Conservation (phyloP, 1,140 invertebrate species). For the Pseudobourletiella spinata region DNA sequence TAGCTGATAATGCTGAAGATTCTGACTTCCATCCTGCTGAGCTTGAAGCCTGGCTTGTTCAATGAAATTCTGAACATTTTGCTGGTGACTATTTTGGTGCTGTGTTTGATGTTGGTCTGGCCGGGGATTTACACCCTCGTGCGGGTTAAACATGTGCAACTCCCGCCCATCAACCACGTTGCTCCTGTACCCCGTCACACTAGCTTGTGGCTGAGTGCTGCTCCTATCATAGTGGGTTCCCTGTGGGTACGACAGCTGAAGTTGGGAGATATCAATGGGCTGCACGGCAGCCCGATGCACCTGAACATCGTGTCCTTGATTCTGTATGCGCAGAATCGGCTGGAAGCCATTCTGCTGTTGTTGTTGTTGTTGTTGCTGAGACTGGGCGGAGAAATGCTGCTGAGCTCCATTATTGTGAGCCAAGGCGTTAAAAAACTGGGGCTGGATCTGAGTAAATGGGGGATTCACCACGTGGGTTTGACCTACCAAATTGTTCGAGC, state of each 20-base stretch:
- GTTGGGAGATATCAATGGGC: not conserved
- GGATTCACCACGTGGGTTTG: not conserved
- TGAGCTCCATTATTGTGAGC: not conserved
- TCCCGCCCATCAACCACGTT: not conserved
- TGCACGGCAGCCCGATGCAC: not conserved
- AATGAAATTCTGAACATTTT: conserved; percentile 13
- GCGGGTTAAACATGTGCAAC: conserved; percentile 1
- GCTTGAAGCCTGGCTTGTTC: conserved; percentile 12
- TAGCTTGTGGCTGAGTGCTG: not conserved
- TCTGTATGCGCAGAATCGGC: not conserved
- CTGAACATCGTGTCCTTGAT: not conserved
- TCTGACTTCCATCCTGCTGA: not conserved
- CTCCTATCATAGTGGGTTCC: not conserved
- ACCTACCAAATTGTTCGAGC: too few relatives aligned
- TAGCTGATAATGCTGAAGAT: not conserved
- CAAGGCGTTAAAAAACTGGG: not conserved
- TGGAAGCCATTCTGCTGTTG: not conserved
- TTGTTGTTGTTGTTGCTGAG: not conserved
- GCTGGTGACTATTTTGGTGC: conserved; percentile 14
- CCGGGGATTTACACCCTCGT: not conserved
- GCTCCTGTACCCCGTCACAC: not conserved
- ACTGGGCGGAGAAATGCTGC: not conserved
- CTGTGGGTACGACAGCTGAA: not conserved
- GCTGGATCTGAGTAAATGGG: not conserved
- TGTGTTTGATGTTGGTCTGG: not conserved